Base-by-base conservation (phyloP, 2,113 vertebrate species). In the Malurus melanocephalus region DNA sequence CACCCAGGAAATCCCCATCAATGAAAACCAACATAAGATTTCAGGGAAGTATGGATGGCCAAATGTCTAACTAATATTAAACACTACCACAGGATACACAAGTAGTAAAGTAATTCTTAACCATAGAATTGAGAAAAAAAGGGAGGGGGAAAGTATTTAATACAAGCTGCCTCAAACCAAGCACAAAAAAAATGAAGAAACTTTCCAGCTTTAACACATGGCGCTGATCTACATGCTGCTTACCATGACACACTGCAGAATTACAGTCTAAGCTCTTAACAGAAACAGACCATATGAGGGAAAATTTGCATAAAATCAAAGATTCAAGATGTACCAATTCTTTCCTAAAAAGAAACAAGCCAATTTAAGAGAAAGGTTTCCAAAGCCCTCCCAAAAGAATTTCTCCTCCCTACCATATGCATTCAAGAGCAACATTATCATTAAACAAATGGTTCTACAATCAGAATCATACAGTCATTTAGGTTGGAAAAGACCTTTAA, bases 241-340 rank as follows among this genome's bases (percentile, higher is more conserved):
- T 87, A 85, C 71, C 66, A 67, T 85, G 83, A 85, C 83, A 81
- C 59, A 21, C 33, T 68, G 74, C 80, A 91, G 92, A 88, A 24
- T 71, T 94, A 48, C 66, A 69, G 84, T 82, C 84, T 62, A 88
- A 35, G 62, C 76, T 94, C 48, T 74, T 90, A 74, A 59, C 48
- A 93, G 92, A 81, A 94, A 62, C 74, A 94, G 83, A 90, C 90
- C 86, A 33, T 69, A 74, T 82, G 88, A 95, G 90, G 45, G 67
- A 94, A 94, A 90, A 94, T 73, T 80, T 90, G 52, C 71, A 94
- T 90, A 79, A 92, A 95, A 91, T 87, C 71, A 79, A 79, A 92
- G 73, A 88, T 78, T 75, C 64, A 87, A 60, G 61, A 88, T 81
- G 83, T 92, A 94, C 69, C 20, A 27, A 88, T 78, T 89, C 52